These are phyloP conservation scores for Ganaspis sp. DNA, from an alignment of 1,140 invertebrate species.

Conservation along the genomic window DNA sequence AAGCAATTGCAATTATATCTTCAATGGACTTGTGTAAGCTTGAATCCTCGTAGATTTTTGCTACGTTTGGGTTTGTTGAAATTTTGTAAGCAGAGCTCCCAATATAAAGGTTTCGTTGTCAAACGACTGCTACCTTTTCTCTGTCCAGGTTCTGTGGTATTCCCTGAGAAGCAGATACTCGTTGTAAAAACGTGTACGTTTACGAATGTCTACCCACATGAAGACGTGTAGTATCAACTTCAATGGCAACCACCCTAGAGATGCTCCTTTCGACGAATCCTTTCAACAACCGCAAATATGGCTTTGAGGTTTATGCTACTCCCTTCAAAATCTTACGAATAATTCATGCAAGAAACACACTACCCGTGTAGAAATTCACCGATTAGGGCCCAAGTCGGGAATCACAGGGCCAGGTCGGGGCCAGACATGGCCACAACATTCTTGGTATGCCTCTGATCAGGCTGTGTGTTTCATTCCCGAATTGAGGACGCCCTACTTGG, in stretches of 20 bases:
- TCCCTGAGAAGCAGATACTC: conserved; percentile 25
- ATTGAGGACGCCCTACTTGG: too few relatives aligned
- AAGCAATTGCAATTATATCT: conserved; percentile 12
- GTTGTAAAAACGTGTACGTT: conserved; percentile 36
- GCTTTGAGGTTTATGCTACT: conserved; percentile 16
- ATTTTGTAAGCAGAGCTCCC: not conserved
- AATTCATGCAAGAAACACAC: not conserved
- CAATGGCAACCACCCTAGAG: conserved; percentile 7
- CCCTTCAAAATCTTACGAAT: conserved; percentile 9
- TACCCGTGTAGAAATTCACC: not conserved
- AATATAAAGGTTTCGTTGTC: conserved; percentile 26
- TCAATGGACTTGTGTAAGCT: not conserved
- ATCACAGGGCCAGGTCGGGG: too few relatives aligned
- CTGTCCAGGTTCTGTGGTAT: conserved; percentile 33
- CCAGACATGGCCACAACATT: too few relatives aligned
- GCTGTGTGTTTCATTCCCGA: too few relatives aligned
- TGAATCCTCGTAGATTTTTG: not conserved
- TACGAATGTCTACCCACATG: conserved; percentile 23
- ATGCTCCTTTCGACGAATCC: conserved; percentile 11
- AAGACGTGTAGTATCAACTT: not conserved
- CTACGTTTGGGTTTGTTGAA: conserved; percentile 16
- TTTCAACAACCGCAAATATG: conserved; percentile 9
- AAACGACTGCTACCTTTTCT: conserved; percentile 11
- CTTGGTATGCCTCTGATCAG: too few relatives aligned
- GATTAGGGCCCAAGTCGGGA: too few relatives aligned